Conservation (phyloP, 2,113 vertebrate species). For the Gymnocephalus cernua region DNA sequence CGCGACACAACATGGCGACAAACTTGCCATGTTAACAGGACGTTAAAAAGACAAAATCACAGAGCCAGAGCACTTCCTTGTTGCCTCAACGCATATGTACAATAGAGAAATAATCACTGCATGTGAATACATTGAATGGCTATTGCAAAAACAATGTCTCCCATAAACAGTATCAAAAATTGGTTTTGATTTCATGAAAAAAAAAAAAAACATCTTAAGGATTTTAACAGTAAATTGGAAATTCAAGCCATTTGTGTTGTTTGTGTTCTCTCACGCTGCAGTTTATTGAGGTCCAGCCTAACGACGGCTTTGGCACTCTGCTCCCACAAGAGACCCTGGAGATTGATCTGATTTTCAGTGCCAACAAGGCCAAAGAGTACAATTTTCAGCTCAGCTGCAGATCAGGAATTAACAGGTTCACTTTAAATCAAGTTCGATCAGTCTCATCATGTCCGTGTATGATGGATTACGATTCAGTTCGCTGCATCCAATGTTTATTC, state of each 20-base stretch:
- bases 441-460: background rate
- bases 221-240: background rate
- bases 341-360: constrained; percentile 90
- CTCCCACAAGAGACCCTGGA: constrained; percentile 90
- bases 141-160: background rate
- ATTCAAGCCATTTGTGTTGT: background rate
- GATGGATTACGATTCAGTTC: background rate
- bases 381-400: constrained; percentile 91
- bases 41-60: background rate
- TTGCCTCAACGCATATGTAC: background rate
- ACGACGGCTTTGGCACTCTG: constrained; percentile 90
- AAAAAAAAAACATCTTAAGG: background rate
- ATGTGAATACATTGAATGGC: background rate
- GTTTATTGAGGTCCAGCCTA: constrained; percentile 93
- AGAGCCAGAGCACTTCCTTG: background rate
- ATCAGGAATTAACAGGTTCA: constrained; percentile 90
- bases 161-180: background rate
- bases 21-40: background rate
- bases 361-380: constrained; percentile 86
- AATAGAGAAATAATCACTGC: background rate
- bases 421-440: constrained; percentile 2
- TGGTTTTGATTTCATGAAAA: background rate
- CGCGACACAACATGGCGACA: background rate
- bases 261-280: constrained; percentile 63
- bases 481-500: background rate